A percentile compares a stretch with the other conserved stretches of the same genome.
Evolutionary conservation across 2,797 vertebrate genomes (phyloP).

Genomic region (Melanotaenia parkinsoni): DNA sequence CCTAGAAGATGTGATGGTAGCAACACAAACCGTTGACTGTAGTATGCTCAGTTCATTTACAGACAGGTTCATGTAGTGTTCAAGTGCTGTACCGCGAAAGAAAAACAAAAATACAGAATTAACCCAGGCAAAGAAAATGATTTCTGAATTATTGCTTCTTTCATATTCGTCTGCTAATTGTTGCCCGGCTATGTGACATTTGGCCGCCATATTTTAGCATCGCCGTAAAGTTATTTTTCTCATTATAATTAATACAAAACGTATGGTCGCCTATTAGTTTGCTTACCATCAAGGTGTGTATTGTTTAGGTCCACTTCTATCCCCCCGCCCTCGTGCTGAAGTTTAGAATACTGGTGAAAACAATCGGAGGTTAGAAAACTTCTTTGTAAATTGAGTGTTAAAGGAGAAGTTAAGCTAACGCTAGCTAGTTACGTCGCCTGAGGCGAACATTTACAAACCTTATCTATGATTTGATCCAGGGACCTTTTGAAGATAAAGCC

Average conservation of each 20-base stretch:
- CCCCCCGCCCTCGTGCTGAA: slow-evolving; percentile 33
- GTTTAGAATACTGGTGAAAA: slow-evolving; percentile 76
- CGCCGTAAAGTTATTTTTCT: neutral
- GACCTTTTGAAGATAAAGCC: neutral
- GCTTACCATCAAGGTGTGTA: slow-evolving; percentile 22
- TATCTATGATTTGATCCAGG: slow-evolving; percentile 56
- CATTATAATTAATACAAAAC: neutral
- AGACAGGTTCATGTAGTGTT: slow-evolving; percentile 21
- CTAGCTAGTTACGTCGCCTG: neutral
- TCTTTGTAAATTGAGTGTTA: too few species aligned
- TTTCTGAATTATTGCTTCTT: neutral
- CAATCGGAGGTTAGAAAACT: slow-evolving; percentile 3
- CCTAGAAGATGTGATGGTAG: too few species aligned
- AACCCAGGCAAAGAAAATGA: neutral
- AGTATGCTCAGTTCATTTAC: slow-evolving; percentile 17
- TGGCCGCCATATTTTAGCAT: neutral
- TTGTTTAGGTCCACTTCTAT: slow-evolving; percentile 69
- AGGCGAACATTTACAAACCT: slow-evolving; percentile 58
- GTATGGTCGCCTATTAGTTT: neutral
- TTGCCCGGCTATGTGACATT: neutral
- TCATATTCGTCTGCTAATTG: neutral
- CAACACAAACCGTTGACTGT: slow-evolving; percentile 54
- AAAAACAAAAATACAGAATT: slow-evolving; percentile 22
- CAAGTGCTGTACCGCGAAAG: slow-evolving; percentile 46
- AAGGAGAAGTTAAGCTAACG: neutral